Percentiles rank a stretch among this genome's conserved stretches.
Evolutionary conservation across 2,113 vertebrate species (phyloP).

Genomic region (Lonchura striata): DNA sequence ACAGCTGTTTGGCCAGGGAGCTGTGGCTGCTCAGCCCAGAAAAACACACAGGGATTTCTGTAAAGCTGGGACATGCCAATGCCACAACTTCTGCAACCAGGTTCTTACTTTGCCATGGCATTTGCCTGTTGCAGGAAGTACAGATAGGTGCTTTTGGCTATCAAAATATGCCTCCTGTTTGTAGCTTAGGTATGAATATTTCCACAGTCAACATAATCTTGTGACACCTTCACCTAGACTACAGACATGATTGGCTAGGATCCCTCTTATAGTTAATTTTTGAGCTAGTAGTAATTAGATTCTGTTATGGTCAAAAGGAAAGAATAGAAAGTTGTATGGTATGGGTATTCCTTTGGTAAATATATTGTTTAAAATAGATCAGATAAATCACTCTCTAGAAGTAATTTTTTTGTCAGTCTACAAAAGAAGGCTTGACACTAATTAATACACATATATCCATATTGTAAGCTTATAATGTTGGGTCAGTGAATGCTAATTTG

Average conservation of each 20-base stretch:
- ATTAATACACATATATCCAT: background rate
- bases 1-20: background rate
- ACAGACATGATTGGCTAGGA: background rate
- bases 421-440: background rate
- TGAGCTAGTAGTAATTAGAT: background rate
- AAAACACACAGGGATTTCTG: fast-evolving
- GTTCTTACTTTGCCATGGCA: background rate
- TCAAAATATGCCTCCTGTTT: background rate
- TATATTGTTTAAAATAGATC: background rate
- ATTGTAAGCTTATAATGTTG: background rate
- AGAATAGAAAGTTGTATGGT: background rate
- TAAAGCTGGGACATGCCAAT: background rate
- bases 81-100: background rate
- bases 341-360: background rate
- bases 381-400: background rate
- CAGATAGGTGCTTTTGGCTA: background rate
- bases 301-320: background rate
- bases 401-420: background rate
- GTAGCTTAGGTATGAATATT: background rate
- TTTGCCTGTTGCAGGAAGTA: background rate
- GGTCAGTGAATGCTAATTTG: background rate
- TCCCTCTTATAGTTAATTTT: background rate
- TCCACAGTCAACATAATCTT: background rate
- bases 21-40: fast-evolving
- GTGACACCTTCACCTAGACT: background rate